These are phyloP conservation scores for Lamproptera curius DNA, from an alignment of 2,888 invertebrate genomes.

Conservation along the genomic window DNA sequence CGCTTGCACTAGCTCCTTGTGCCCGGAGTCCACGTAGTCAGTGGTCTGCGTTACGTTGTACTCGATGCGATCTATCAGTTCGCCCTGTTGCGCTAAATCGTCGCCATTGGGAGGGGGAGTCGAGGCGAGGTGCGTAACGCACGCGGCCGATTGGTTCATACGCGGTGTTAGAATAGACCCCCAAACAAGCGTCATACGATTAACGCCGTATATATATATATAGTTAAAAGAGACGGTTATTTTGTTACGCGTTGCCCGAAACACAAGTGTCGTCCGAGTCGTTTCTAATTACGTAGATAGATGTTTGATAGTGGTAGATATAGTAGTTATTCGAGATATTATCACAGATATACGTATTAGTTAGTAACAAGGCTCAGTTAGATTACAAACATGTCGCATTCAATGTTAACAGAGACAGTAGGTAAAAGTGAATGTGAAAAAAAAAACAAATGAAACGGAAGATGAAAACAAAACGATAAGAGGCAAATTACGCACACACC, in stretches of 20 bases:
- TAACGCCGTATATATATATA: too few species aligned
- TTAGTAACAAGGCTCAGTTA: conserved; percentile 27
- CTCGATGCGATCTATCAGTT: conserved; percentile 96
- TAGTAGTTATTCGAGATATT: too few species aligned
- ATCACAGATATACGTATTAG: conserved; percentile 16
- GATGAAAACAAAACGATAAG: conserved; percentile 44
- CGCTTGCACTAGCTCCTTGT: conserved; percentile 87
- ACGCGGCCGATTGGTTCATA: conserved; percentile 72
- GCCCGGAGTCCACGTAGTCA: conserved; percentile 90
- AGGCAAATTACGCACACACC: conserved; percentile 78
- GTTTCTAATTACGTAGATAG: too few species aligned
- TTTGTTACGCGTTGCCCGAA: too few species aligned
- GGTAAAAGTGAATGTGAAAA: conserved; percentile 18
- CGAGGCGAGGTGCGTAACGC: conserved; percentile 39
- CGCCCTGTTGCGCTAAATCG: conserved; percentile 84
- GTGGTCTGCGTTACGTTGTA: conserved; percentile 93
- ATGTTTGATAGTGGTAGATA: too few species aligned
- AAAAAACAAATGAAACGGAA: conserved; percentile 29
- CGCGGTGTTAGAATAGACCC: conserved; percentile 49
- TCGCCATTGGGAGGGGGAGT: conserved; percentile 59
- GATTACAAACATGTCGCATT: conserved; percentile 46
- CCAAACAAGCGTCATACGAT: conserved; percentile 20
- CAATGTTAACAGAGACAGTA: conserved; percentile 16
- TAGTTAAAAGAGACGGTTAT: too few species aligned
- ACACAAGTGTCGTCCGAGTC: too few species aligned